These are phyloP conservation scores for Calliopsis andreniformis DNA, from an alignment of 1,140 invertebrate species.

Conservation along the genomic window DNA sequence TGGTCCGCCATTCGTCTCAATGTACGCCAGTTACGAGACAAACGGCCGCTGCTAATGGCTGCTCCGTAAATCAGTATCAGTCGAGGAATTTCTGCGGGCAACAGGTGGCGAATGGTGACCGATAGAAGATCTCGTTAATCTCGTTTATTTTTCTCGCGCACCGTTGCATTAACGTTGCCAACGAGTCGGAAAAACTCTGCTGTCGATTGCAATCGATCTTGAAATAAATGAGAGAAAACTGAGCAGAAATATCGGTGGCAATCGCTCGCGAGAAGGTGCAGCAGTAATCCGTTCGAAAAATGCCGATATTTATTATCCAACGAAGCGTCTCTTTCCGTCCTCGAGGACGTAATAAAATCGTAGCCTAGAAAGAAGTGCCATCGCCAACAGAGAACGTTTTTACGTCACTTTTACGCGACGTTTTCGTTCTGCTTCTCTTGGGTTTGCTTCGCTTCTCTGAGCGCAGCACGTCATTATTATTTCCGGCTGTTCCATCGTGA, in stretches of 20 bases:
- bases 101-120: slow-evolving; percentile 61
- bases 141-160: neutral
- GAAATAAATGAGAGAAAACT: too few species aligned
- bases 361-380: neutral
- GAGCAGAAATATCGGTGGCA: neutral
- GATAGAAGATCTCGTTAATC: slow-evolving; percentile 47
- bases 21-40: neutral
- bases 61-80: slow-evolving; percentile 46
- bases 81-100: slow-evolving; percentile 50
- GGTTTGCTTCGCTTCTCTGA: neutral
- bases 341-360: neutral
- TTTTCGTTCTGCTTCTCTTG: slow-evolving; percentile 38
- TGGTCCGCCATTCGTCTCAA: slow-evolving; percentile 40
- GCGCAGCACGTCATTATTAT: slow-evolving; percentile 44
- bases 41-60: slow-evolving; percentile 5
- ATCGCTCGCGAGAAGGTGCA: neutral
- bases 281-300: neutral
- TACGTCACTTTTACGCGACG: slow-evolving; percentile 44
- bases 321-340: neutral
- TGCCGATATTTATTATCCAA: neutral
- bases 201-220: neutral
- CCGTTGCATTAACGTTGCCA: slow-evolving; percentile 26
- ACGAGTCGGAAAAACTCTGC: slow-evolving; percentile 42
- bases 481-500: slow-evolving; percentile 42
- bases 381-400: slow-evolving; percentile 24